phyloP scores from a whole-genome alignment of 2,797 vertebrate genomes.

The Ctenochaetus hawaiiensis region DNA sequence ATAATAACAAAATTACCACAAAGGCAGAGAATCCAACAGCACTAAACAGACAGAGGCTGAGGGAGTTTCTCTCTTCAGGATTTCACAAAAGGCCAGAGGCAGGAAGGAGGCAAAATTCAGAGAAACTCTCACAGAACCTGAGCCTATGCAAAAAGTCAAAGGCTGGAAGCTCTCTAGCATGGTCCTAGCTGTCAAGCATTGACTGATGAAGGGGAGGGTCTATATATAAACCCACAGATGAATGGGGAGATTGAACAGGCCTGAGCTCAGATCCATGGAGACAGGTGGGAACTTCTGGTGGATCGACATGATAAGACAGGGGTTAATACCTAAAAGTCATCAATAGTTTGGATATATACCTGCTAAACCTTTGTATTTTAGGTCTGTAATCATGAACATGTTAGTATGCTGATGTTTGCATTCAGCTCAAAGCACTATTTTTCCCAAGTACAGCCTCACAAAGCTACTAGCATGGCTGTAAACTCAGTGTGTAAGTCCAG shows the following conservation, averaged over 20 bases:
- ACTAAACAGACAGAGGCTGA: neutral
- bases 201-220: neutral
- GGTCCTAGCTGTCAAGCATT: neutral
- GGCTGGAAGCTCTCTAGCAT: neutral
- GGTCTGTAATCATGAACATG: neutral
- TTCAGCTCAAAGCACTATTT: neutral
- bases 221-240: neutral
- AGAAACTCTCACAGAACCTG: neutral
- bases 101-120: neutral
- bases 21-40: neutral
- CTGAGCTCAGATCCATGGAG: neutral
- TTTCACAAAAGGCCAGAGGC: neutral
- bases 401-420: neutral
- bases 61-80: neutral
- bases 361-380: neutral
- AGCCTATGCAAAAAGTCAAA: neutral
- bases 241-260: neutral
- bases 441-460: neutral
- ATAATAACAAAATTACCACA: neutral
- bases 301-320: neutral
- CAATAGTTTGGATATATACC: neutral
- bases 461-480: too few species aligned
- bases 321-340: neutral
- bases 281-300: neutral
- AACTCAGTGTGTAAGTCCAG: too few species aligned